These are phyloP conservation scores for Microchirus variegatus DNA, from an alignment of 2,797 vertebrate genomes.

Conservation along the genomic window DNA sequence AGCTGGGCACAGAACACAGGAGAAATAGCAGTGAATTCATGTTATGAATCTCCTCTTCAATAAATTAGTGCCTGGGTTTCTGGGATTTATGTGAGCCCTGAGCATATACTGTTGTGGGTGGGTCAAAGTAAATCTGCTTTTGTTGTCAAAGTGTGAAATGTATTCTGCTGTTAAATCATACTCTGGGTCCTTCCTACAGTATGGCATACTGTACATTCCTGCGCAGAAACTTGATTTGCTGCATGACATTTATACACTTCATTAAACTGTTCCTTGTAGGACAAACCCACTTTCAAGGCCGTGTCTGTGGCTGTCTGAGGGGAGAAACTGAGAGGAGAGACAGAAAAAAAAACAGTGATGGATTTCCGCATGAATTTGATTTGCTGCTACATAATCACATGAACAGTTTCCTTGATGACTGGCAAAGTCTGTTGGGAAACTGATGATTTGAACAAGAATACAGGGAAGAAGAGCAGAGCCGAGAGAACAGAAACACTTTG, in stretches of 20 bases:
- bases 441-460: conserved; percentile 21
- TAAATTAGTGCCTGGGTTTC: conserved; percentile 55
- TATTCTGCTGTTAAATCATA: conserved; percentile 68
- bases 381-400: conserved; percentile 22
- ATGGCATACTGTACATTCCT: conserved; percentile 8
- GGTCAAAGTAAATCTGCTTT: conserved; percentile 72
- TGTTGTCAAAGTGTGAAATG: conserved; percentile 74
- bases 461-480: neutral
- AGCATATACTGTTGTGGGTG: conserved; percentile 60
- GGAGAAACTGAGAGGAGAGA: neutral
- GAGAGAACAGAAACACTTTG: conserved; percentile 4
- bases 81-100: conserved; percentile 68
- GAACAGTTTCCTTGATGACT: conserved; percentile 16
- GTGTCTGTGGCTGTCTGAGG: conserved; percentile 11
- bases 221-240: conserved; percentile 46
- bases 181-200: conserved; percentile 33
- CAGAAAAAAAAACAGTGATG: neutral
- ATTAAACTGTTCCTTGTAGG: conserved; percentile 50
- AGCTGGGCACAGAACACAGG: conserved; percentile 32
- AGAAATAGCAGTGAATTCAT: conserved; percentile 41
- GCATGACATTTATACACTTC: conserved; percentile 54
- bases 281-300: conserved; percentile 41
- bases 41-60: conserved; percentile 64
- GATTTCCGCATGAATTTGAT: conserved; percentile 30
- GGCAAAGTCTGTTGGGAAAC: neutral